phyloP scores from a whole-genome alignment of 2,888 invertebrate genomes.

The Cheilosia variabilis region DNA sequence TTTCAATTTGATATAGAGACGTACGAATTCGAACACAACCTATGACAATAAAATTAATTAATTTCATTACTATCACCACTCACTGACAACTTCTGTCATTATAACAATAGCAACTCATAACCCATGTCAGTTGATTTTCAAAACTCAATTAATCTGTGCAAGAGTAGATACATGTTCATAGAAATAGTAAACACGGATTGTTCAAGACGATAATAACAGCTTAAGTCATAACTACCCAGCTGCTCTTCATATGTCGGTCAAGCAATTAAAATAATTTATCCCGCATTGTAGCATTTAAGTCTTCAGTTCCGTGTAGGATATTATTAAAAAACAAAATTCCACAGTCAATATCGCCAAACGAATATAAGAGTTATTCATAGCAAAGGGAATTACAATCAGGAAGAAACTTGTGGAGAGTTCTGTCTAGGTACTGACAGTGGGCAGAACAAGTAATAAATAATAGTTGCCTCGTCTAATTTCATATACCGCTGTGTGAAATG shows the following conservation, averaged over 20 bases:
- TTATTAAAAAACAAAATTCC: background rate
- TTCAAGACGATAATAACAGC: background rate
- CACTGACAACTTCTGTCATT: slow-evolving; percentile 11
- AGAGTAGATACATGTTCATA: background rate
- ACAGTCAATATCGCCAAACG: too few species aligned
- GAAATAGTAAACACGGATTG: background rate
- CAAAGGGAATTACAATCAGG: too few species aligned
- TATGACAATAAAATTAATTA: slow-evolving; percentile 18
- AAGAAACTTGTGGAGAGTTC: too few species aligned
- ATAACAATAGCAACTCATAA: background rate
- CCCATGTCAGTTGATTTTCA: background rate
- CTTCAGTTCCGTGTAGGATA: slow-evolving; percentile 4
- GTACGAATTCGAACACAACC: background rate
- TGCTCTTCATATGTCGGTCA: background rate
- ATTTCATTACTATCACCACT: slow-evolving; percentile 19
- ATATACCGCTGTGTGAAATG: too few species aligned
- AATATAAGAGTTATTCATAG: too few species aligned
- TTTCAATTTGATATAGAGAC: too few species aligned
- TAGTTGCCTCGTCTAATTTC: too few species aligned
- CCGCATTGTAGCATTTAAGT: background rate
- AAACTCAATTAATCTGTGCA: slow-evolving; percentile 23
- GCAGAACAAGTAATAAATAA: too few species aligned
- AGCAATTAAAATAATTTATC: slow-evolving; percentile 30
- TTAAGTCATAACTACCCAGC: background rate
- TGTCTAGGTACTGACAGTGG: too few species aligned